Evolutionary conservation across 2,888 invertebrate species (phyloP).

Genomic region (Philaethria dido): DNA sequence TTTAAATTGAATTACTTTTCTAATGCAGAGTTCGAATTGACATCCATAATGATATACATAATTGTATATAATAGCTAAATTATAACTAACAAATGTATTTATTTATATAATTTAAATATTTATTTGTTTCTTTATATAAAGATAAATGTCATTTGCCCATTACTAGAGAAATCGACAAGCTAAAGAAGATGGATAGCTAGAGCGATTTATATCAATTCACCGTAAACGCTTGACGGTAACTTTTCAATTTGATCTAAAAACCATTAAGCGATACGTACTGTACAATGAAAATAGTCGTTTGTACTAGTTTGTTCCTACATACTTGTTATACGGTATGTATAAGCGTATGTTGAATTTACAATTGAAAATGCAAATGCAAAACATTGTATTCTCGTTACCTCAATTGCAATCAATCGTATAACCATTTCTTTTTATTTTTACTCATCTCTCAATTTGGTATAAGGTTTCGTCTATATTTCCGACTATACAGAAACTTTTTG

Average conservation of each 20-base stretch:
- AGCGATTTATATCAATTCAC: conserved; percentile 81
- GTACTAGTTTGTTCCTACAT: neutral
- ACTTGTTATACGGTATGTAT: neutral
- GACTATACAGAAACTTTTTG: no score
- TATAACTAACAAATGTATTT: no score
- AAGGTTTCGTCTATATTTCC: no score
- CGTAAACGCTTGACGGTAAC: conserved; percentile 66
- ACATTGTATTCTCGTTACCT: neutral
- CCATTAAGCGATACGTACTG: conserved; percentile 51
- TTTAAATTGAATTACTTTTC: no score
- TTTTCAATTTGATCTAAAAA: conserved; percentile 67
- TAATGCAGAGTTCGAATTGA: no score
- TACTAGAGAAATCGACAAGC: conserved; percentile 64
- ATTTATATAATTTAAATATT: conserved; percentile 3
- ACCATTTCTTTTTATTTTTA: no score
- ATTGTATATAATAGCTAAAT: no score
- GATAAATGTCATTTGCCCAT: conserved; percentile 68
- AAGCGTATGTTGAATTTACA: neutral
- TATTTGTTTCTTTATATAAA: conserved; percentile 51
- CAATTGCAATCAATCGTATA: neutral
- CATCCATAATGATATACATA: no score
- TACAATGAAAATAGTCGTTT: conserved; percentile 36
- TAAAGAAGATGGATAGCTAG: conserved; percentile 76
- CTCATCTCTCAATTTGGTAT: no score
- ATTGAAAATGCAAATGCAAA: neutral